These are phyloP conservation scores for Pan paniscus DNA, from an alignment of 2,113 vertebrate genomes.

Conservation along the genomic window DNA sequence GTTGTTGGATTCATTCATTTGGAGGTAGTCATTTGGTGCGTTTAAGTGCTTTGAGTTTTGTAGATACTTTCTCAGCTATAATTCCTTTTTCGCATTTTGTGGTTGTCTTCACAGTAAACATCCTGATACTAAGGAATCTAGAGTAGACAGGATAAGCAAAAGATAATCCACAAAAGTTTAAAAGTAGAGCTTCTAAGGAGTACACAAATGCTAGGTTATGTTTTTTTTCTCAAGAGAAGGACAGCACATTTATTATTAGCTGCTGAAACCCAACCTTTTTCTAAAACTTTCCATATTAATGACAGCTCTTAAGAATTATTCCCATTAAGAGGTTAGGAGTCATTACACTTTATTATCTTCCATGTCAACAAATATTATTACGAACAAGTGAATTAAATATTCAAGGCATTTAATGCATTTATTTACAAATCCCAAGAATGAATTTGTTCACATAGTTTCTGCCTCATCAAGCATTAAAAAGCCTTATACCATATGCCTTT, in stretches of 20 bases:
- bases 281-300: slow-evolving; percentile 65
- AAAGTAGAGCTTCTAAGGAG: not conserved
- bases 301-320: slow-evolving; percentile 58
- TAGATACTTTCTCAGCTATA: not conserved
- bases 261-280: not conserved
- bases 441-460: slow-evolving; percentile 31
- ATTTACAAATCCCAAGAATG: slow-evolving; percentile 65
- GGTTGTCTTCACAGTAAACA: slow-evolving; percentile 1
- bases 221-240: not conserved
- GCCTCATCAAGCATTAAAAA: slow-evolving; percentile 67
- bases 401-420: slow-evolving; percentile 42
- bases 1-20: not conserved
- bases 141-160: not conserved
- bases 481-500: slow-evolving; percentile 41
- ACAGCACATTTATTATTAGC: not conserved
- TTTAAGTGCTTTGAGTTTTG: not conserved
- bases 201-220: not conserved
- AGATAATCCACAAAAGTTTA: not conserved
- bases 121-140: not conserved
- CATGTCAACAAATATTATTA: slow-evolving; percentile 73
- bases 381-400: slow-evolving; percentile 55
- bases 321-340: slow-evolving; percentile 57
- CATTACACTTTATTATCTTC: slow-evolving; percentile 73
- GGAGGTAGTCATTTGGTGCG: not conserved
- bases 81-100: not conserved